A percentile compares a stretch with the other conserved stretches of the same genome.
These are phyloP conservation scores for Hormiphora californensis DNA, from an alignment of 37 sponge, comb jelly and placozoan genomes.

Conservation along the genomic window DNA sequence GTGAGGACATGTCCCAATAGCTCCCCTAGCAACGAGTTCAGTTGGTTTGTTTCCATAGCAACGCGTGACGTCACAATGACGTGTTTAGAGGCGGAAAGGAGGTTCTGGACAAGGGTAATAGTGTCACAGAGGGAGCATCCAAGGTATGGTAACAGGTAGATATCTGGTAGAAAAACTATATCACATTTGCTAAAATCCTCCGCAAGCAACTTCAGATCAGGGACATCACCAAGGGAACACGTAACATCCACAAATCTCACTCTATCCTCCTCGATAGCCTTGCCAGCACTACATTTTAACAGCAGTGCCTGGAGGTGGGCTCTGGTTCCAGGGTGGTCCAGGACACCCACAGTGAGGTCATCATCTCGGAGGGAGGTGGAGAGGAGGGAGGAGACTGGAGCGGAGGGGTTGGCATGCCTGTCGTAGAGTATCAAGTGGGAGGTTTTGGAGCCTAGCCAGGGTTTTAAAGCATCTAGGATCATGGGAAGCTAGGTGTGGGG, in stretches of 20 bases:
- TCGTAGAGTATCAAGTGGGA: background rate
- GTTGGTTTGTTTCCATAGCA: background rate
- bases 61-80: conserved; percentile 43
- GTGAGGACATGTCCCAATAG: background rate
- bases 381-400: background rate
- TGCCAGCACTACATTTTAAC: conserved; percentile 24
- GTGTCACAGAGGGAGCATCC: background rate
- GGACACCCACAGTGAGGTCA: background rate
- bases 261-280: background rate
- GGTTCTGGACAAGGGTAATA: background rate
- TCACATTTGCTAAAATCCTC: background rate
- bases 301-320: background rate
- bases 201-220: background rate
- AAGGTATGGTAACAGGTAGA: background rate
- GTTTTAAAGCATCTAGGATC: conserved; percentile 12
- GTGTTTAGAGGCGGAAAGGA: background rate
- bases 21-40: conserved; percentile 21
- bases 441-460: background rate
- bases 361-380: background rate
- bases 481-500: background rate
- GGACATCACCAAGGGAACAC: background rate
- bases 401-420: conserved; percentile 16
- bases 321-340: background rate
- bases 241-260: background rate
- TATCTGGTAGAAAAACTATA: background rate